Base-by-base conservation (phyloP, 1,140 invertebrate species). In the Bradynema listronoti region DNA sequence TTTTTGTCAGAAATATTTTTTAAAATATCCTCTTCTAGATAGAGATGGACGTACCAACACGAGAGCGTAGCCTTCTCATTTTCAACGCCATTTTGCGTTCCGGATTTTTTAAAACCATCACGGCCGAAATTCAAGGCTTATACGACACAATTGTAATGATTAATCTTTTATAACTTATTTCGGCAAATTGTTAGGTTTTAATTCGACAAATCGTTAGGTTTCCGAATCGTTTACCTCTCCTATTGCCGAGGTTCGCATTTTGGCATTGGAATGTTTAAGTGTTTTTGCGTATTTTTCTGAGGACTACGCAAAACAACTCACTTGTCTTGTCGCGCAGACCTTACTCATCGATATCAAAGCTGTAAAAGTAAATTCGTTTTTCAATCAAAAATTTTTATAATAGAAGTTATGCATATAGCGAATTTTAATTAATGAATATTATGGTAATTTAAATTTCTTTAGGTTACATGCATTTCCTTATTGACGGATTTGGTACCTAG, bases 11-110 rank as follows among this genome's bases (percentile, higher is more conserved):
- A n/a, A n/a, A n/a, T n/a, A n/a, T n/a, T n/a, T n/a, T n/a, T n/a
- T 4, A 47, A 14, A 57, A 57, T 19, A 42, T 25, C 9, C 16
- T 7, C 14, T 57, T n/a, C 46, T 52, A 14, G 11, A 36, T 4
- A 1, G 32, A 58, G 56, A 39, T 58, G 24, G 56, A 58, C 29
- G 56, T 36, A 4, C 22, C 56, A 27, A 58, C 46, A 1, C 46
- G 56, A n/a, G 36, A 39, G 6, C 46, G 56, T 9, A 29, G 49
- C 41, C 27, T 58, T 29, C 25, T 41, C 14, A 53, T 58, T 19
- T 53, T 56, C 19, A 58, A 52, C 50, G 9, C 56, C 16, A 11
- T 58, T 24, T 41, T 58, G n/a, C 22, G 29, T 6, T 42, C 51
- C 2, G 56, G 56, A 19, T 34, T 39, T 34, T 59, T 58, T 9